A percentile compares a stretch with the other conserved stretches of the same genome.
phyloP scores from a whole-genome alignment of 2,797 vertebrate species.

The Xerus rutilus region DNA sequence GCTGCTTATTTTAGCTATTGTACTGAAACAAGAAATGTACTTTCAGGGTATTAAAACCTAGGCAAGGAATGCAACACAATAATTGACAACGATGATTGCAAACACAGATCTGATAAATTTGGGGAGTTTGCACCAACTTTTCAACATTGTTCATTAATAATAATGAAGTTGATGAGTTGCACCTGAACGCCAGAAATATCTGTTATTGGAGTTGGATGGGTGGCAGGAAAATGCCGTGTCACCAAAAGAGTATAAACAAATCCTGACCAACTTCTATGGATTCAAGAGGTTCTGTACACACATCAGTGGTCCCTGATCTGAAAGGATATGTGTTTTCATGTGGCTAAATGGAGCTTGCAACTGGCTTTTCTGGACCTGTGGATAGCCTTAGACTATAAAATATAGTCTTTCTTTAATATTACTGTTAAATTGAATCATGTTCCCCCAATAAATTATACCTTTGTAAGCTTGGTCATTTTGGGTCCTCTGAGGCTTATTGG shows the following conservation, averaged over 20 bases:
- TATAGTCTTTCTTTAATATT: background rate
- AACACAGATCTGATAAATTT: background rate
- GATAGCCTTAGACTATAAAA: background rate
- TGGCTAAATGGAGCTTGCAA: background rate
- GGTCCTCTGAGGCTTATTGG: background rate
- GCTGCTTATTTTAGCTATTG: background rate
- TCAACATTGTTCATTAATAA: background rate
- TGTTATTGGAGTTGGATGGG: background rate
- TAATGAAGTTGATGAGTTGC: background rate
- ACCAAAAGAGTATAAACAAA: background rate
- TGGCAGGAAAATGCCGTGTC: background rate
- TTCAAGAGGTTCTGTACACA: background rate
- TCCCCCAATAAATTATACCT: background rate
- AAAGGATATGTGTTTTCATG: background rate
- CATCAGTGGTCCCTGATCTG: too few relatives aligned
- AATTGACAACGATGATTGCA: background rate
- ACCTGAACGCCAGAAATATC: background rate
- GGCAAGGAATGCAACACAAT: background rate
- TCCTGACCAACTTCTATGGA: background rate
- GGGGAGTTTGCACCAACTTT: background rate
- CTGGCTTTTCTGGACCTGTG: background rate
- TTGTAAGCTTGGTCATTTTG: background rate
- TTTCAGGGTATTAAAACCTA: too few relatives aligned
- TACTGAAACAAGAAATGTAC: background rate
- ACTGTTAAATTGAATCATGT: background rate